Base-by-base conservation (phyloP, 1,140 invertebrate genomes). In the Drosophila teissieri region DNA sequence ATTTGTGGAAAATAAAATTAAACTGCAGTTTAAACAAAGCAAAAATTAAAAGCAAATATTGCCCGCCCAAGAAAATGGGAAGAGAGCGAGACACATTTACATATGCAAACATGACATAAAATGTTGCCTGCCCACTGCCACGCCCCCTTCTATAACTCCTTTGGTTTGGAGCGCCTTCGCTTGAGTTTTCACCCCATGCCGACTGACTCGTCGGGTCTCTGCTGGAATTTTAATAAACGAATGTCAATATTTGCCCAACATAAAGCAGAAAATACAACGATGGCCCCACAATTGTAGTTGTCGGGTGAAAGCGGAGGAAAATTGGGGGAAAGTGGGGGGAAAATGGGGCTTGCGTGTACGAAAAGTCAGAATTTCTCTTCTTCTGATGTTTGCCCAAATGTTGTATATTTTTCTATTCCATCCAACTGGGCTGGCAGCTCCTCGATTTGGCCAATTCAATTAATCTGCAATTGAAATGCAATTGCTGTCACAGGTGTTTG, bases 21-120 rank as follows among this genome's bases (percentile, higher is more conserved):
- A 89, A 90, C 85, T 89, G 80, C 85, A 89, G 85, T 90, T 89
- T 89, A 89, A 89, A 89, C 84, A 89, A 89, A 84, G 85, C 84
- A 84, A 89, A 89, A 89, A 89, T 89, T 89, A 89, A 89, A 89
- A 90, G 69, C 80, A 89, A 89, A 89, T 89, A 89, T 89, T 89
- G 82, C 73, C 78, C 46, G 68, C 37, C 68, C 81, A 49, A 63
- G 56, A 75, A 49, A n/a, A 42, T 42, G 31, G 49, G 51, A 19
- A 15, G 54, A 52, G 17, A 34, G 60, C 42, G 51, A 27, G 46
- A 58, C 62, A 85, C 80, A 90, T 90, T 89, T 89, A 90, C 84
- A 89, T 89, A 89, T 89, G 84, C 84, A 89, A 90, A 90, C 85
- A 89, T 90, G 85, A 89, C 80, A 89, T 80, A 69, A 88, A 88